Base-by-base conservation (phyloP, 2,888 invertebrate species). In the Perizoma flavofasciatum region DNA sequence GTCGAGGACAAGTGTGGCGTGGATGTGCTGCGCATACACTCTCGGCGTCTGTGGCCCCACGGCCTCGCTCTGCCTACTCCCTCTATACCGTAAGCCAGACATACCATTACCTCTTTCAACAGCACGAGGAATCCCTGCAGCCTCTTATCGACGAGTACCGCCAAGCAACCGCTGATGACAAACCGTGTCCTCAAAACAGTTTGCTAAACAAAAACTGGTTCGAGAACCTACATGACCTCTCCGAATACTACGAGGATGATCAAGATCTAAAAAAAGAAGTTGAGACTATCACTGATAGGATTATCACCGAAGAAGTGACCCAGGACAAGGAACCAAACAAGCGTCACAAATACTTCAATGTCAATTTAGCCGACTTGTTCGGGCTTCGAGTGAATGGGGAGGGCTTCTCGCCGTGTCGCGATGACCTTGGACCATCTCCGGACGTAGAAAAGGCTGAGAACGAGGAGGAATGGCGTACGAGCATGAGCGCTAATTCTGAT, bases 211-310 rank as follows among this genome's bases (percentile, higher is more conserved):
- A 80, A 57, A 79, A 81, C 73, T 87, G 87, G 85, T 84, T 79
- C 69, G 86, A 92, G 50, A 86, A 89, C 58, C 83, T 92, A 37
- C 83, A 86, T 61, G 83, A 89, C 51, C 83, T 93, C 60, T 84
- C 91, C 9, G 88, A 93, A 69, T 93, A 88, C 72, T 93, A 93
- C 73, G 93, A 93, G 51, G 90, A 92, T 70, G 91, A 93, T 71
- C 85, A 81, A 65, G 70, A 73, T 41, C 72, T 91, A 71, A 80
- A 78, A 63, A 70, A 81, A 69, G 84, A 88, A 71, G 82, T 91
- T 32, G 87, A 89, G 72, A 79, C 72, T 10, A 84, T 92, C 67
- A 83, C 86, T 44, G 87, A 92, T 67, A 75, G 78, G 39, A 77
- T 88, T 54, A 78, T 89, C 61, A 53, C 77, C 5, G 83, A 89